Evolutionary conservation across 2,888 invertebrate species (phyloP).

Genomic region (Stramonita haemastoma): DNA sequence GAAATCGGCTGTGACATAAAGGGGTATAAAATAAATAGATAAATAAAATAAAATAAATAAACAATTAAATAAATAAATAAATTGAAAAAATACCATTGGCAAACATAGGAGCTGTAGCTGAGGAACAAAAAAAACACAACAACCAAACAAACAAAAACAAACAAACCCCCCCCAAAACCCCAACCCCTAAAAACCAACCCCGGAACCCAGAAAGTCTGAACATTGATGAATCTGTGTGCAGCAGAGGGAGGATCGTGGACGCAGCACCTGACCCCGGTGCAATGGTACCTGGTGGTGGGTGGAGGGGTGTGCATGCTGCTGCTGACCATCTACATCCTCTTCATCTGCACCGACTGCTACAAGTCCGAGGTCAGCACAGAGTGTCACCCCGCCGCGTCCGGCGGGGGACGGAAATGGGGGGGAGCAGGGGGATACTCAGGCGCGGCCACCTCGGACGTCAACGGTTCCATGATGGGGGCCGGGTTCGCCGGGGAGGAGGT

Average conservation of each 20-base stretch:
- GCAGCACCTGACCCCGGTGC: not conserved
- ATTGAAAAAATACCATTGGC: too few species aligned
- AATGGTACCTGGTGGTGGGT: not conserved
- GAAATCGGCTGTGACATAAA: too few species aligned
- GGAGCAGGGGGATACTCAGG: slow-evolving; percentile 42
- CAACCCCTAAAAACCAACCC: too few species aligned
- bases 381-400: slow-evolving; percentile 44
- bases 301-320: not conserved
- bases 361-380: slow-evolving; percentile 49
- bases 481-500: slow-evolving; percentile 42
- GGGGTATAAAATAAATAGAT: too few species aligned
- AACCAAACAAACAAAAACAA: too few species aligned
- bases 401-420: slow-evolving; percentile 44
- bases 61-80: too few species aligned
- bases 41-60: too few species aligned
- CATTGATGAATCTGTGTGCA: too few species aligned
- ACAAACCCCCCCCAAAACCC: too few species aligned
- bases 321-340: slow-evolving; percentile 4
- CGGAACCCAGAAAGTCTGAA: too few species aligned
- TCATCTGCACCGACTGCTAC: slow-evolving; percentile 48
- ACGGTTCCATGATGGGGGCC: slow-evolving; percentile 13
- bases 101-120: too few species aligned
- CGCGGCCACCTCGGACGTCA: not conserved
- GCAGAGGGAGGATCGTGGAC: not conserved
- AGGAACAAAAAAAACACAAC: too few species aligned